A percentile compares a stretch with the other conserved stretches of the same genome.
phyloP scores from a whole-genome alignment of 92 coral and sea anemone genomes.

The Blastomussa wellsi region DNA sequence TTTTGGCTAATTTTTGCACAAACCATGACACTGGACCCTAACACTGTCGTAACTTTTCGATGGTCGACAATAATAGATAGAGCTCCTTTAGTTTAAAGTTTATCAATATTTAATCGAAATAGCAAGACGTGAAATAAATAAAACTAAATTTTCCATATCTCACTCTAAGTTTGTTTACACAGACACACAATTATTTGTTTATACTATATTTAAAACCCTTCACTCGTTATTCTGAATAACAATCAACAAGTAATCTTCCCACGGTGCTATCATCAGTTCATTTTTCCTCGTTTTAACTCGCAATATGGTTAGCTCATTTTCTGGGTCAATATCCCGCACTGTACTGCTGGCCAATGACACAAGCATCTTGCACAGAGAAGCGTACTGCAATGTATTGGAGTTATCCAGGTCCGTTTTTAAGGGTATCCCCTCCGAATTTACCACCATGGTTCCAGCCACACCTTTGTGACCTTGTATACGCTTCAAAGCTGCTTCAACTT shows the following conservation, averaged over 20 bases:
- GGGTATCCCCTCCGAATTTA: slow-evolving; percentile 80
- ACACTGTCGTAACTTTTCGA: no score
- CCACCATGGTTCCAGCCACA: slow-evolving; percentile 80
- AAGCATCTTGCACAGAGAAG: slow-evolving; percentile 63
- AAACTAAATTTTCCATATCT: not conserved
- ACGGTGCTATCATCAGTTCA: slow-evolving; percentile 82
- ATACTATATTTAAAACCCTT: not conserved
- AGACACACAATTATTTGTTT: not conserved
- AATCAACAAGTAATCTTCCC: slow-evolving; percentile 67
- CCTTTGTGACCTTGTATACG: slow-evolving; percentile 73
- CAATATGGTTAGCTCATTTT: slow-evolving; percentile 67
- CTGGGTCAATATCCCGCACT: slow-evolving; percentile 85
- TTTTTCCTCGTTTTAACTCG: slow-evolving; percentile 81
- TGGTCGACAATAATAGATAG: no score
- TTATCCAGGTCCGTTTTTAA: slow-evolving; percentile 82
- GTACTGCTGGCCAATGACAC: slow-evolving; percentile 63
- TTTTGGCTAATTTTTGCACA: no score
- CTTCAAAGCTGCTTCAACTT: slow-evolving; percentile 67
- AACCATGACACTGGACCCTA: no score
- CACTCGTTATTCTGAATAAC: slow-evolving; percentile 78
- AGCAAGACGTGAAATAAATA: not conserved
- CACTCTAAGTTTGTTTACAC: not conserved
- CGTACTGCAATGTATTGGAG: slow-evolving; percentile 70
- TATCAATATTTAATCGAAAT: not conserved
- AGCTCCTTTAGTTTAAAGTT: not conserved